These are phyloP conservation scores for Takifugu ocellatus DNA, from an alignment of 2,797 vertebrate genomes.

Conservation along the genomic window DNA sequence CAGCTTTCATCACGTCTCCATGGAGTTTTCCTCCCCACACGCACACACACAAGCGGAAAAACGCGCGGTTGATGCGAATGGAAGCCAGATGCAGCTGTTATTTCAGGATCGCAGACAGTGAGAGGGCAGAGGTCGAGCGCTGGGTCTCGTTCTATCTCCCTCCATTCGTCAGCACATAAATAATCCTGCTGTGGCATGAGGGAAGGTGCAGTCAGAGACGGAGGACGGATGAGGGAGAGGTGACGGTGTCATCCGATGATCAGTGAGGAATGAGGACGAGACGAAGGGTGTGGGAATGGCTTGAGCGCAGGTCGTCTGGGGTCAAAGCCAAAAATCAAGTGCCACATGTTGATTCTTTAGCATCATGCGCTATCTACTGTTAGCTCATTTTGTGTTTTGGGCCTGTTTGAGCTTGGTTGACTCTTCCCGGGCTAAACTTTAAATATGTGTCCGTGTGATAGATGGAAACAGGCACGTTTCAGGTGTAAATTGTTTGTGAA, in stretches of 20 bases:
- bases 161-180: conserved; percentile 50
- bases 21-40: neutral
- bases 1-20: neutral
- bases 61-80: conserved; percentile 17
- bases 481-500: neutral
- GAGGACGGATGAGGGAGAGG: neutral
- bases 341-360: too few species aligned
- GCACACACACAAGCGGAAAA: neutral
- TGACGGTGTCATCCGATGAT: neutral
- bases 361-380: too few species aligned
- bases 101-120: conserved; percentile 46
- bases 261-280: conserved; percentile 5
- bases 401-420: too few species aligned
- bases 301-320: too few species aligned
- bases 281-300: neutral
- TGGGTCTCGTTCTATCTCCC: conserved; percentile 39
- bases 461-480: neutral
- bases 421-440: too few species aligned
- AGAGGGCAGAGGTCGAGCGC: conserved; percentile 39
- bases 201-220: conserved; percentile 17
- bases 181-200: conserved; percentile 23
- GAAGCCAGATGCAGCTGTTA: conserved; percentile 35
- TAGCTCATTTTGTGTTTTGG: too few species aligned
- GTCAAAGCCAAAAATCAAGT: too few species aligned
- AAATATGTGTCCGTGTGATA: too few species aligned